Base-by-base conservation (phyloP, 2,113 vertebrate species). In the Embiotoca jacksoni region DNA sequence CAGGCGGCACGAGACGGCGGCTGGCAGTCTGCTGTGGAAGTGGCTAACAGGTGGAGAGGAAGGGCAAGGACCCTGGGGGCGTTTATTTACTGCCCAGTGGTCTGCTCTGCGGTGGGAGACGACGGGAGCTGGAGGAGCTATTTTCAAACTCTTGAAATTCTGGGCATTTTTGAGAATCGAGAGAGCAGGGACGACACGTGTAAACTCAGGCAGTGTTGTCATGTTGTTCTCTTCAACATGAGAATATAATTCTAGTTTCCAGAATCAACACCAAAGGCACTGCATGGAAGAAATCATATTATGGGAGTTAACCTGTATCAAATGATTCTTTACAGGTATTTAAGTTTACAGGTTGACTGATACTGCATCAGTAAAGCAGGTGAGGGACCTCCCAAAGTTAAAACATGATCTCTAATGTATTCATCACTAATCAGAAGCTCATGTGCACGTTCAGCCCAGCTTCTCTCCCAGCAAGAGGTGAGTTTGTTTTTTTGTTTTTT, bases 11-110 rank as follows among this genome's bases (percentile, higher is more conserved):
- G 46, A 30, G 50, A 75, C 60, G 71, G 65, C 56, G 47, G 56
- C 75, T 76, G 72, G 49, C 54, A 60, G 78, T 83, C 86, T 73
- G 31, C 63, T 58, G 84, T 9, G 70, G 76, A 32, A 13, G 61
- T 49, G 64, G 74, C 66, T 3, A 88, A 88, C 87, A 90, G 89
- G 88, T 92, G 83, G 73, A 72, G 71, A 14, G 16, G 35, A 78
- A 61, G 59, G 32, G 37, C 58, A 75, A 72, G 63, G 72, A 71
- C 71, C 63, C 57, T 5, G 53, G 78, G 53, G 13, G 46, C 6
- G 5, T 75, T 75, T 44, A 69, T 87, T 82, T 79, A 76, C 60
- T 77, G 35, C 76, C 63, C 62, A 32, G 7, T 37, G 57, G 73
- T 54, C 49, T 52, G 59, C 30, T 68, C 41, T 57, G 77, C 35